Conservation (phyloP, 2,888 invertebrate genomes). For the Liposcelis brunnea region DNA sequence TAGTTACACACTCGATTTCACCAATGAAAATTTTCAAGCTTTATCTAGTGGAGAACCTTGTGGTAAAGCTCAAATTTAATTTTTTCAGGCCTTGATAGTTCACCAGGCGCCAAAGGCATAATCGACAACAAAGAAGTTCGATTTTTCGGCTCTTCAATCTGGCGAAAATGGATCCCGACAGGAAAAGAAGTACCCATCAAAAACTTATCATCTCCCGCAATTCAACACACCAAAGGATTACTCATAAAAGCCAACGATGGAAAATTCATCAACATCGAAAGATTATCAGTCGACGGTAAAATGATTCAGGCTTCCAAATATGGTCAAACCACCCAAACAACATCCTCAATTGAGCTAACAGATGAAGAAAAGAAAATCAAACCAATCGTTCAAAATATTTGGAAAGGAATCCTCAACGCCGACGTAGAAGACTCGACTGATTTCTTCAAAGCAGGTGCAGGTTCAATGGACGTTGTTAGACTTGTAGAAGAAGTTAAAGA, state of each 20-base stretch:
- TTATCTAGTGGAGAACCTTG: no score
- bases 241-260: constrained; percentile 68
- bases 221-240: constrained; percentile 64
- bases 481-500: constrained; percentile 86
- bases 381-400: constrained; percentile 46
- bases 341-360: constrained; percentile 41
- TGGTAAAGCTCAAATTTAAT: no score
- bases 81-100: constrained; percentile 62
- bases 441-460: constrained; percentile 89
- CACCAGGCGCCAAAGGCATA: constrained; percentile 73
- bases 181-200: constrained; percentile 42
- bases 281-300: constrained; percentile 57
- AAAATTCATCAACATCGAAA: constrained; percentile 58
- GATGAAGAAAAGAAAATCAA: constrained; percentile 54
- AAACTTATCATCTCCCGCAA: constrained; percentile 39
- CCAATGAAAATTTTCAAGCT: no score
- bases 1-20: no score
- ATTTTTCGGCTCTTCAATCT: constrained; percentile 65
- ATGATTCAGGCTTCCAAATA: constrained; percentile 70
- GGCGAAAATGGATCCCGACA: constrained; percentile 35
- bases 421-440: constrained; percentile 65
- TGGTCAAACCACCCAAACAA: constrained; percentile 39
- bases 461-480: constrained; percentile 93
- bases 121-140: constrained; percentile 43
- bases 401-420: constrained; percentile 68